Conservation (phyloP, 2,797 vertebrate genomes). For the Pyrocephalus nanus region DNA sequence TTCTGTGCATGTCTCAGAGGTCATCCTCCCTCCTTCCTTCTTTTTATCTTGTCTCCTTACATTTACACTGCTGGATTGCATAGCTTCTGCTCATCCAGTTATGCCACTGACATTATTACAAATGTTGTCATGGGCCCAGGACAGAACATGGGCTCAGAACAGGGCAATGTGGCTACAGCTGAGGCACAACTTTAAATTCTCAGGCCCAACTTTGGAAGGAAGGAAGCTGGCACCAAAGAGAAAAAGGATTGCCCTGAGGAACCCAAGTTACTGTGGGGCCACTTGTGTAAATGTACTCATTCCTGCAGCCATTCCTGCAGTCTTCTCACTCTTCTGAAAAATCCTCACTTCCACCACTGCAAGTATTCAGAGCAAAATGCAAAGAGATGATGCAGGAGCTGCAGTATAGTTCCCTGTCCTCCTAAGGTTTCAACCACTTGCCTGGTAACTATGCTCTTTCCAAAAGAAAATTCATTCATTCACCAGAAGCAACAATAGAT, state of each 20-base stretch:
- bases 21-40: neutral
- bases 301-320: neutral
- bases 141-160: neutral
- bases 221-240: neutral
- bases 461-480: neutral
- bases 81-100: neutral
- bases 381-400: neutral
- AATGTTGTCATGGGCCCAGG: neutral
- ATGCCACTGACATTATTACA: neutral
- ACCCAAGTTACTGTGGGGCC: neutral
- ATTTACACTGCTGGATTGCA: neutral
- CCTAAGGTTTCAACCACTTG: neutral
- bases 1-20: neutral
- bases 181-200: neutral
- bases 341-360: neutral
- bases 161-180: neutral
- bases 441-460: neutral
- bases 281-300: neutral
- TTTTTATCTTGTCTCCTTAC: slow-evolving; percentile 2
- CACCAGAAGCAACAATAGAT: neutral
- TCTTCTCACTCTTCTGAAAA: neutral
- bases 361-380: neutral
- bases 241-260: neutral
- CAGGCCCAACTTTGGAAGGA: neutral
- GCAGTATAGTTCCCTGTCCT: neutral